Base-by-base conservation (phyloP, 2,888 invertebrate genomes). In the Caenorhabditis parvicauda region DNA sequence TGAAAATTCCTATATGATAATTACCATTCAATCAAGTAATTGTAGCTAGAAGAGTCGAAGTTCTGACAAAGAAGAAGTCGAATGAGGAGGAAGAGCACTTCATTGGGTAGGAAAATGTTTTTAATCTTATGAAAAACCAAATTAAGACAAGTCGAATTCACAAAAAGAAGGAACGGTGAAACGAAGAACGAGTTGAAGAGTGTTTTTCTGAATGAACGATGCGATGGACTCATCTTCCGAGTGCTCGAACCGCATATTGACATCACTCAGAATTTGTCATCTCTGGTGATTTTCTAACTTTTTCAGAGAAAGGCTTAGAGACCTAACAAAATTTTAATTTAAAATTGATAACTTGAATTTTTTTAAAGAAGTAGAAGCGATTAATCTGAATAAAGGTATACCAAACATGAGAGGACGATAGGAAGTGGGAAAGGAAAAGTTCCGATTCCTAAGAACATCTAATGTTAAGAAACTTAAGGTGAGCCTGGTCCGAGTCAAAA, bases 111-210 rank as follows among this genome's bases (percentile, higher is more conserved):
- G 43, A 9, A 17, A 19, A 43, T 12, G 37, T 17, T 4, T n/a
- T 5, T 44, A 7, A n/a, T n/a, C n/a, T 12, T 21, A 47, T 47
- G 1, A 29, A 22, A n/a, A 49, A 29, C 17, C 17, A 14, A 22
- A 50, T 58, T 45, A 28, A 59, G 58, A 27, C 67, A 60, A 42
- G 64, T 60, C 14, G 51, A 47, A 28, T 69, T 59, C 45, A 44
- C 14, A 58, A 72, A 55, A 56, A 54, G 45, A 52, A 48, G 41
- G 42, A 64, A 51, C 38, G 38, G 22, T 46, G 53, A 53, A 25
- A 39, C 54, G 7, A 67, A 67, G 35, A 64, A 68, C 37, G 72
- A 72, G 47, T 38, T 72, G 44, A 72, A 72, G 45, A 70, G 64
- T 21, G 61, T 72, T n/a, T 72, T 64, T 52, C 41, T 72, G 32